Percentiles rank a stretch among this genome's conserved stretches.
Conservation (phyloP, 2,113 vertebrate genomes). For the Lutjanus erythropterus region DNA sequence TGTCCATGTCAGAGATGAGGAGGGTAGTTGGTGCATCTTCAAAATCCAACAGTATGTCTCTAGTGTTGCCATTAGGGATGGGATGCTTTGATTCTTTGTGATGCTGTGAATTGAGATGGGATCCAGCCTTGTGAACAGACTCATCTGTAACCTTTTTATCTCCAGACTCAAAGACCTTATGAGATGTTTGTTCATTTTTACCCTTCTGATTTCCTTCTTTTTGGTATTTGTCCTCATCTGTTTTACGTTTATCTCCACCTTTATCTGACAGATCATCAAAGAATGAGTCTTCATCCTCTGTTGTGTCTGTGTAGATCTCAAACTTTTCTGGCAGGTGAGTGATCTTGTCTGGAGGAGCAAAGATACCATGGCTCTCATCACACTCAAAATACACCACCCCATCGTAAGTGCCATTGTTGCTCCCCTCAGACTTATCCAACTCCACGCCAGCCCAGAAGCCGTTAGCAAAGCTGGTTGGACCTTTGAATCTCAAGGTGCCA, state of each 20-base stretch:
- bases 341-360: conserved; percentile 95
- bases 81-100: conserved; percentile 43
- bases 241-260: conserved; percentile 52
- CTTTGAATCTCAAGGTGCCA: conserved; percentile 94
- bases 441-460: conserved; percentile 97
- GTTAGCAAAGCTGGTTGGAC: conserved; percentile 91
- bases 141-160: conserved; percentile 65
- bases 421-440: conserved; percentile 94
- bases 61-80: conserved; percentile 57
- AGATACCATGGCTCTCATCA: conserved; percentile 91
- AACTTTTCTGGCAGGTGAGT: conserved; percentile 86
- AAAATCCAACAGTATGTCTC: conserved; percentile 68
- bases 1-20: conserved; percentile 65
- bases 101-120: conserved; percentile 42
- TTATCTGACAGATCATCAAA: conserved; percentile 82
- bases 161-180: conserved; percentile 58
- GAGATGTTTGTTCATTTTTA: conserved; percentile 64
- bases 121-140: conserved; percentile 27
- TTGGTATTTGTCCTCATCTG: conserved; percentile 30
- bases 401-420: conserved; percentile 93
- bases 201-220: conserved; percentile 48
- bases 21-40: conserved; percentile 52
- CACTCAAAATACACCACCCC: conserved; percentile 92
- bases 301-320: conserved; percentile 79
- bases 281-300: conserved; percentile 88